These are phyloP conservation scores for Rhinoderma darwinii DNA, from an alignment of 2,113 vertebrate species.

Conservation along the genomic window DNA sequence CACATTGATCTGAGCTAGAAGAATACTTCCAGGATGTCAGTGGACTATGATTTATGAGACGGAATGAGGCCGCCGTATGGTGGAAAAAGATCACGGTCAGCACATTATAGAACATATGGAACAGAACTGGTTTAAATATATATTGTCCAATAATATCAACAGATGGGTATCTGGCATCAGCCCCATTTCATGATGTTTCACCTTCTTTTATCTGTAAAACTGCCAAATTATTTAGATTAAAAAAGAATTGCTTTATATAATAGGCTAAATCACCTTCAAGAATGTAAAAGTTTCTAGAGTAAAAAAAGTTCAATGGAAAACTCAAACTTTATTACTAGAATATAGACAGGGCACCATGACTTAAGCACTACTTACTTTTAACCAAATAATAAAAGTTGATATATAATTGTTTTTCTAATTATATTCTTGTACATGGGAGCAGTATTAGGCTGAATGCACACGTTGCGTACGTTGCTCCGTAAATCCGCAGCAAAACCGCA, in stretches of 20 bases:
- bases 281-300: background rate
- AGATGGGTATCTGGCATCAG: background rate
- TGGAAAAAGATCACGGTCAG: background rate
- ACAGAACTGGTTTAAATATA: background rate
- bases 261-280: background rate
- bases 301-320: background rate
- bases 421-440: constrained; percentile 6
- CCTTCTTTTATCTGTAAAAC: background rate
- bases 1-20: background rate
- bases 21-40: constrained; percentile 48
- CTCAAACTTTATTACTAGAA: background rate
- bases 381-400: background rate
- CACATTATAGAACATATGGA: background rate
- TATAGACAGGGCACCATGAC: background rate
- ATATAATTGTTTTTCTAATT: background rate
- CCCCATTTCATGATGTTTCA: background rate
- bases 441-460: too few relatives aligned
- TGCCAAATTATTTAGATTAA: background rate
- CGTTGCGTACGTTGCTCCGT: too few relatives aligned
- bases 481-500: too few relatives aligned
- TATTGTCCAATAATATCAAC: background rate
- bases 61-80: constrained; percentile 62
- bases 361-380: background rate
- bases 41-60: constrained; percentile 46
- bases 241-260: background rate